phyloP scores from a whole-genome alignment of 2,888 invertebrate genomes.

The Drosophila kambysellisi region DNA sequence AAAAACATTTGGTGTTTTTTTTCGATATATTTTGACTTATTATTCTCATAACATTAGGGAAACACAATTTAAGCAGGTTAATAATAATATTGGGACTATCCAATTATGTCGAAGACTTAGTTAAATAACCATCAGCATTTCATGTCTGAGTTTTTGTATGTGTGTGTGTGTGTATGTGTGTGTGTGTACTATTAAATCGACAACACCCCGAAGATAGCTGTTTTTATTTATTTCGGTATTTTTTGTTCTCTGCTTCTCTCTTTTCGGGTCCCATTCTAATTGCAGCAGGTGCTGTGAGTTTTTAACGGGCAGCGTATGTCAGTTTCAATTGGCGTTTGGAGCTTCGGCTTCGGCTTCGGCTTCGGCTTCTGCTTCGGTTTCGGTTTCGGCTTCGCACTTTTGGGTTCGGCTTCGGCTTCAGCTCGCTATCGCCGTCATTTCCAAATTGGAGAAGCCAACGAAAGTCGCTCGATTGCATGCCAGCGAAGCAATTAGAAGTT shows the following conservation, averaged over 20 bases:
- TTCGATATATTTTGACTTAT: background rate
- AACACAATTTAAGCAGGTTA: background rate
- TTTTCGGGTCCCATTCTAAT: slow-evolving; percentile 52
- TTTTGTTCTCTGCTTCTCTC: background rate
- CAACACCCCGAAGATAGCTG: background rate
- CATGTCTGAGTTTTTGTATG: background rate
- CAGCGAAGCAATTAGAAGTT: slow-evolving; percentile 70
- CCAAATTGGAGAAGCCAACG: slow-evolving; percentile 15
- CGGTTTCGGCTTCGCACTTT: background rate
- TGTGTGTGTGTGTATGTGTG: background rate
- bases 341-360: slow-evolving; percentile 1
- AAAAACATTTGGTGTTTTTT: no score
- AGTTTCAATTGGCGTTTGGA: slow-evolving; percentile 26
- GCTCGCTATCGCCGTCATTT: slow-evolving; percentile 40
- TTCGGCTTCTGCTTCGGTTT: background rate
- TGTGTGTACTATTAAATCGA: background rate
- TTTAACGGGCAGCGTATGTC: slow-evolving; percentile 62
- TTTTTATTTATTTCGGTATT: background rate
- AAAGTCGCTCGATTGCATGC: slow-evolving; percentile 63
- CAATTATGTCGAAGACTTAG: background rate
- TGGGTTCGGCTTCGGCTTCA: background rate
- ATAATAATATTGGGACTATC: background rate
- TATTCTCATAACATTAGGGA: background rate
- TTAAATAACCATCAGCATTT: background rate
- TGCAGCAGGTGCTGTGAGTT: slow-evolving; percentile 65